Percentiles rank a stretch among this genome's conserved stretches.
Conservation (phyloP, 2,888 invertebrate genomes). For the Spodoptera picta region DNA sequence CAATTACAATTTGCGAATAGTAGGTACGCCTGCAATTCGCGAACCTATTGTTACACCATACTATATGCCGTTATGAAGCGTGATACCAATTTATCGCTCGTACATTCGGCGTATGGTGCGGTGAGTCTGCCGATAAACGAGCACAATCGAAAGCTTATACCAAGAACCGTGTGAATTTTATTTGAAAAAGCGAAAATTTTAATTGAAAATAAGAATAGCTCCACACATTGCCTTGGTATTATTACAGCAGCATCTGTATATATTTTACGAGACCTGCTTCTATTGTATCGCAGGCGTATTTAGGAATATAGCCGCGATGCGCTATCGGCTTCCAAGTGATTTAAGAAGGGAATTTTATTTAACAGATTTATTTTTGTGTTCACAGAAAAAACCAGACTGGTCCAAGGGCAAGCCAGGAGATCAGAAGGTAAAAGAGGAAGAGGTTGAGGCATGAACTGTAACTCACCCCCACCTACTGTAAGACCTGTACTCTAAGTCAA, state of each 20-base stretch:
- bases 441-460: slow-evolving; percentile 93
- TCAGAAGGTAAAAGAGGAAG: slow-evolving; percentile 95
- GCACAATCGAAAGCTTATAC: slow-evolving; percentile 29
- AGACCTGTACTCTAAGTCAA: slow-evolving; percentile 76
- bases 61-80: slow-evolving; percentile 20
- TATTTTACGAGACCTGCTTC: slow-evolving; percentile 51
- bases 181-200: slow-evolving; percentile 15
- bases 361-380: slow-evolving; percentile 66
- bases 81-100: slow-evolving; percentile 6
- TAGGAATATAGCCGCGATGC: slow-evolving; percentile 57
- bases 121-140: slow-evolving; percentile 31
- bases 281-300: slow-evolving; percentile 44
- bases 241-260: slow-evolving; percentile 48
- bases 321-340: slow-evolving; percentile 40
- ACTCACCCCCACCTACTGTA: slow-evolving; percentile 74
- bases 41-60: slow-evolving; percentile 35
- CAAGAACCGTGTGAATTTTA: slow-evolving; percentile 45
- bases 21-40: slow-evolving; percentile 19
- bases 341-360: slow-evolving; percentile 16
- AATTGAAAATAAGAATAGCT: slow-evolving; percentile 47
- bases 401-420: slow-evolving; percentile 96
- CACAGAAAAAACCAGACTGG: slow-evolving; percentile 98
- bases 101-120: slow-evolving; percentile 27
- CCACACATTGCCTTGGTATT: slow-evolving; percentile 41
- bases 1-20: slow-evolving; percentile 20